Evolutionary conservation across 1,140 invertebrate species (phyloP), one percentile per base, ranked within the genome.

Genomic region (Danaus melanippus): DNA sequence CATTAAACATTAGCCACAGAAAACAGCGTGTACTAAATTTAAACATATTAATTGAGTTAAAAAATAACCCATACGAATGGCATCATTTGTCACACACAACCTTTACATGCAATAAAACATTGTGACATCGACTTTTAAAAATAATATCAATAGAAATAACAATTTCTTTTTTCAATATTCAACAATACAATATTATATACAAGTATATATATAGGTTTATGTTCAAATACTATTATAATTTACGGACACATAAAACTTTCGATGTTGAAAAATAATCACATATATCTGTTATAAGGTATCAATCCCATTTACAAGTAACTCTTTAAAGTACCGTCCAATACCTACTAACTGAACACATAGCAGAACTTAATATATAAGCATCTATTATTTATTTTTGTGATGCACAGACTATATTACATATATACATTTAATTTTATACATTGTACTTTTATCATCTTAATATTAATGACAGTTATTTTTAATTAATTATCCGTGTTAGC

Each of bases 281-380:
- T 42, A 55, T 48, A 55, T 48, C 53, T 17, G 12, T 55, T 42
- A 46, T 42, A 48, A 55, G 39, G 10, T 32, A 45, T 58, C 56
- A 58, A 53, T 53, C 50, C 56, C 56, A 40, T 49, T 11, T 49
- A 49, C 42, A 49, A 58, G 11, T 54, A 47, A 11, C 32, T 12
- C 12, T 46, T 47, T 17, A 40, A 11, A 39, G 56, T 49, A 58
- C 41, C 56, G 46, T 53, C 46, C 32, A 59, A 54, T 46, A 59
- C 11, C 12, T 59, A 53, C 52, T 50, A 54, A 45, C 42, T 59
- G 57, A 59, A 59, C 57, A 59, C 57, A 59, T 59, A 44, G 57
- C 57, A 54, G 54, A 59, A 59, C 57, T 59, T 59, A 59, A 59
- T 52, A 42, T 54, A 21, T 48, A 58, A 58, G 46, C 56, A 21